phyloP scores from a whole-genome alignment of 1,140 invertebrate genomes.

The Drosophila quadrilineata region DNA sequence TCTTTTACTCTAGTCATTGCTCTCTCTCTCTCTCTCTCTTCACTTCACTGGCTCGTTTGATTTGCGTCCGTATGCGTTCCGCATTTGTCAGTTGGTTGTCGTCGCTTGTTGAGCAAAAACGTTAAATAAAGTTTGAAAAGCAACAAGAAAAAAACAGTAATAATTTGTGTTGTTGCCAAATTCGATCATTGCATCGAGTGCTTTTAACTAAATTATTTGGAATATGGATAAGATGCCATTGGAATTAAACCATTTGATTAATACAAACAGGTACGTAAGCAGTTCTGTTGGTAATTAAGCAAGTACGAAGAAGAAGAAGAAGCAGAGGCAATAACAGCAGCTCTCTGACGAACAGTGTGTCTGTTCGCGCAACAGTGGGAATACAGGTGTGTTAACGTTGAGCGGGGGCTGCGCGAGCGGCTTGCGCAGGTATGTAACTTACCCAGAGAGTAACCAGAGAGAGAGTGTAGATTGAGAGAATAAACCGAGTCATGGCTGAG shows the following conservation, averaged over 20 bases:
- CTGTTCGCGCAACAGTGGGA: neutral
- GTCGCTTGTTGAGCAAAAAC: slow-evolving; percentile 50
- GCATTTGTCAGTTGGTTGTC: slow-evolving; percentile 51
- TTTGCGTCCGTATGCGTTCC: slow-evolving; percentile 62
- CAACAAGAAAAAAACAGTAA: slow-evolving; percentile 15
- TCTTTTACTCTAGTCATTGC: too few relatives aligned
- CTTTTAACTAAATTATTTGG: neutral
- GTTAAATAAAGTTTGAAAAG: slow-evolving; percentile 24
- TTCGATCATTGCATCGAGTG: too few relatives aligned
- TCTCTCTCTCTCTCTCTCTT: slow-evolving; percentile 1
- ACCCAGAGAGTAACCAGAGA: slow-evolving; percentile 7
- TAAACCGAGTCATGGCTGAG: slow-evolving; percentile 56
- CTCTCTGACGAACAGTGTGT: slow-evolving; percentile 12
- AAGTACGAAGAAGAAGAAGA: slow-evolving; percentile 41
- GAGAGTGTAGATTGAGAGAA: slow-evolving; percentile 2
- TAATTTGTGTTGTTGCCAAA: too few relatives aligned
- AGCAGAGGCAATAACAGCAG: slow-evolving; percentile 20
- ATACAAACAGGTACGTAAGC: slow-evolving; percentile 69
- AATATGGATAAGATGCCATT: slow-evolving; percentile 20
- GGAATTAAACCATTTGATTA: slow-evolving; percentile 29
- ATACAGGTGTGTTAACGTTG: slow-evolving; percentile 44
- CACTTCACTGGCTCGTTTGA: slow-evolving; percentile 6
- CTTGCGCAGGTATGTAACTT: slow-evolving; percentile 61
- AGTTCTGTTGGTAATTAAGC: slow-evolving; percentile 68
- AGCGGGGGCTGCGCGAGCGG: slow-evolving; percentile 50